Percentiles rank a stretch among this genome's conserved stretches.
Evolutionary conservation across 2,888 invertebrate species (phyloP).

Genomic region (Sesia apiformis): DNA sequence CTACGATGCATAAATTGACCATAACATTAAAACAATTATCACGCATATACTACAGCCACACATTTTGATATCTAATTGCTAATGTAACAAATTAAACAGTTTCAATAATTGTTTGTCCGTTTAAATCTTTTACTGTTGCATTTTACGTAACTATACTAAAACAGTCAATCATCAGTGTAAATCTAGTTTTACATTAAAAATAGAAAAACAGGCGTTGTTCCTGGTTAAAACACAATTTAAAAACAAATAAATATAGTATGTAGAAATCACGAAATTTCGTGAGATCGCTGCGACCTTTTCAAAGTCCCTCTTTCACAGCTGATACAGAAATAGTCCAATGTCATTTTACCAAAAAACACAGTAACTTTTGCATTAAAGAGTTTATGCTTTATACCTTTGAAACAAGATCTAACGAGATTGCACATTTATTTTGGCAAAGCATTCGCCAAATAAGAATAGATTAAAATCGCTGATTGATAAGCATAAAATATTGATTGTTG

Average conservation of each 20-base stretch:
- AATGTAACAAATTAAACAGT: too few species aligned
- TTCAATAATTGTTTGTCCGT: too few species aligned
- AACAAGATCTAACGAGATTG: not conserved
- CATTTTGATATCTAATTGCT: too few species aligned
- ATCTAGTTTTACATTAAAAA: too few species aligned
- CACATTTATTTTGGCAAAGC: not conserved
- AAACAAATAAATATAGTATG: constrained; percentile 1
- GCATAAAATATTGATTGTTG: constrained; percentile 9
- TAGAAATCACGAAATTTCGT: constrained; percentile 29
- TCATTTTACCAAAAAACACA: constrained; percentile 7
- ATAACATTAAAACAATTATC: too few species aligned
- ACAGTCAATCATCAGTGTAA: too few species aligned
- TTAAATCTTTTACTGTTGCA: too few species aligned
- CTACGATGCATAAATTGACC: too few species aligned
- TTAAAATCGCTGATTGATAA: constrained; percentile 12
- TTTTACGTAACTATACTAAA: too few species aligned
- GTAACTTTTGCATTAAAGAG: not conserved
- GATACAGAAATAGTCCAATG: constrained; percentile 16
- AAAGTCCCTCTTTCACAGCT: constrained; percentile 10
- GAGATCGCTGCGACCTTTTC: constrained; percentile 32
- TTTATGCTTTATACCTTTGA: not conserved
- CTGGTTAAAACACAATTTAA: too few species aligned
- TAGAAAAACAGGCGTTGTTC: too few species aligned
- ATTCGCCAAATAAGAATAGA: not conserved
- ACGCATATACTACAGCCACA: too few species aligned